Conservation (phyloP, 2,888 invertebrate genomes). For the Cryptosula pallasiana region DNA sequence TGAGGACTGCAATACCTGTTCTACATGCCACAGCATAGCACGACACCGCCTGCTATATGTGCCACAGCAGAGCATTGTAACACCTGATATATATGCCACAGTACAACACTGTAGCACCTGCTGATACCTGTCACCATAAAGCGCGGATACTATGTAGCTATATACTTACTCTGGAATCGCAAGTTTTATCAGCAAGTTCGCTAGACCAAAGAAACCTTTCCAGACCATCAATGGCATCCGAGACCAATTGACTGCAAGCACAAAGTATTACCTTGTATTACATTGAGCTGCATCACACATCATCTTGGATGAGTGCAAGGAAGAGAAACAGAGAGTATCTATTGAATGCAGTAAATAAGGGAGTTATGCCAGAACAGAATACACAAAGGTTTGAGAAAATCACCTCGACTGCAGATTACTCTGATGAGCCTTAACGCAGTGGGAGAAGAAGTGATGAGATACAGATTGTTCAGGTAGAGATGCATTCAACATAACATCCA, state of each 20-base stretch:
- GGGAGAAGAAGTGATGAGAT: not conserved
- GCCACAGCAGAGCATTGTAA: no score
- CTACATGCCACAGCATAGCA: no score
- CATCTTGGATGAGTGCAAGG: not conserved
- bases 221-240: slow-evolving; percentile 3
- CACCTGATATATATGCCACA: no score
- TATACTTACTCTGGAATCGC: not conserved
- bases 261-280: not conserved
- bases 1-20: no score
- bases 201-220: slow-evolving; percentile 12
- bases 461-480: not conserved
- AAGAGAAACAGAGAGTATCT: no score
- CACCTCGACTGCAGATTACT: not conserved
- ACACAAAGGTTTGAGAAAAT: no score
- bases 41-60: no score
- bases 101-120: no score
- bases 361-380: no score
- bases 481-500: not conserved
- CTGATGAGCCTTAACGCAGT: not conserved
- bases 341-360: no score
- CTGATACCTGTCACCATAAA: not conserved
- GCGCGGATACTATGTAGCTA: not conserved
- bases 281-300: not conserved
- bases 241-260: not conserved
- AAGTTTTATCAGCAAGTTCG: not conserved